Percentiles rank a stretch among this genome's conserved stretches.
Conservation (phyloP, 2,113 vertebrate species). For the Columbina picui region DNA sequence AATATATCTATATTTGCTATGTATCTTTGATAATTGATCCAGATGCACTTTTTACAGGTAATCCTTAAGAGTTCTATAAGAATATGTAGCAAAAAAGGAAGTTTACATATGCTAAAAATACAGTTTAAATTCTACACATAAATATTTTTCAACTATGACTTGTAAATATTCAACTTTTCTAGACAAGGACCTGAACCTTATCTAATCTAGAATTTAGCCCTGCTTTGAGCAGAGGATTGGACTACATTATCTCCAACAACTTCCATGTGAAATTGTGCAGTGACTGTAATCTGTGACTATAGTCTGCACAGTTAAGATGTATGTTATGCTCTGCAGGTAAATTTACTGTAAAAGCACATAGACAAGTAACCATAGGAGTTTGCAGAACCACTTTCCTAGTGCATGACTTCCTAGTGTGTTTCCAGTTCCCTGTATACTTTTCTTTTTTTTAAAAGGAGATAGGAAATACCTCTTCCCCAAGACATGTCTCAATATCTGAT, state of each 20-base stretch:
- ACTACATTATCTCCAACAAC: neutral
- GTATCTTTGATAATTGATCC: neutral
- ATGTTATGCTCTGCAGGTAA: neutral
- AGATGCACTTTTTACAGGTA: neutral
- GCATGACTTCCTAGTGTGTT: neutral
- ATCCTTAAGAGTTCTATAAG: neutral
- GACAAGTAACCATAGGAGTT: neutral
- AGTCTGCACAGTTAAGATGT: neutral
- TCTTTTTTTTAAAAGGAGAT: neutral
- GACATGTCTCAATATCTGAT: neutral
- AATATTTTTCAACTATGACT: neutral
- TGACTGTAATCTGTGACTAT: neutral
- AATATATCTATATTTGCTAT: neutral
- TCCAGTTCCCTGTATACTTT: too few relatives aligned
- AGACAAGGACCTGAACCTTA: neutral
- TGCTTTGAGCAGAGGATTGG: neutral
- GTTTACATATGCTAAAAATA: neutral
- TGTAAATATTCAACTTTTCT: neutral
- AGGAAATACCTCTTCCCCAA: constrained; percentile 61
- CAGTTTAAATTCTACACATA: neutral
- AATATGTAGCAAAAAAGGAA: neutral
- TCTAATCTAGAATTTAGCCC: neutral
- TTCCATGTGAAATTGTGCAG: neutral
- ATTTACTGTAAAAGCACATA: accelerated
- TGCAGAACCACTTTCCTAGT: neutral